Evolutionary conservation across 2,113 vertebrate genomes (phyloP).

Genomic region (Phyllostomus discolor): DNA sequence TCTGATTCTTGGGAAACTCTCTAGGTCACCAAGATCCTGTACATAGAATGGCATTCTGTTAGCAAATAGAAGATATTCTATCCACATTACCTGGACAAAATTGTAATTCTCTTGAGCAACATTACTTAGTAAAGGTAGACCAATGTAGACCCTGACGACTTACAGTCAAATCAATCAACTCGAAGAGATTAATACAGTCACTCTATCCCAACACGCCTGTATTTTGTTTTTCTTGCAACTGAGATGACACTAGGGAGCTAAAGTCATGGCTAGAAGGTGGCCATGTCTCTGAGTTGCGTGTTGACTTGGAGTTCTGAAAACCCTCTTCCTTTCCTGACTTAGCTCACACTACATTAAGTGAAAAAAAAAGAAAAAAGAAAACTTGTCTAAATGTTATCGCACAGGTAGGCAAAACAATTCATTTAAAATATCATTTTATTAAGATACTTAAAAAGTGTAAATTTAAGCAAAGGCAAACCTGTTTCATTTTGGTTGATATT

Average conservation of each 20-base stretch:
- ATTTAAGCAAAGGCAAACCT: background rate
- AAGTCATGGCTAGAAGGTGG: background rate
- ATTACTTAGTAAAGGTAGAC: background rate
- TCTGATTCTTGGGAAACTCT: background rate
- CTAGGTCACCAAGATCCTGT: background rate
- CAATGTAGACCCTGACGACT: background rate
- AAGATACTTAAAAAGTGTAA: background rate
- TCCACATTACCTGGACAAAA: background rate
- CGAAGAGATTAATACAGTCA: background rate
- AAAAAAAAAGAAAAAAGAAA: background rate
- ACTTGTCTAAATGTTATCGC: background rate
- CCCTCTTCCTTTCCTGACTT: background rate
- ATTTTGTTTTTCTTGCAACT: background rate
- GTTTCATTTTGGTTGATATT: background rate
- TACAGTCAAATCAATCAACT: background rate
- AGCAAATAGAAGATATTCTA: background rate
- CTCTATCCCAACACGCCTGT: background rate
- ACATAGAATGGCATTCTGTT: background rate
- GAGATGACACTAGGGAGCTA: background rate
- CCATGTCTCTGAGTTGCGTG: background rate
- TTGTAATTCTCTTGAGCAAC: background rate
- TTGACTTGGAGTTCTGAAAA: background rate
- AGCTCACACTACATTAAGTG: background rate
- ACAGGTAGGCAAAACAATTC: background rate
- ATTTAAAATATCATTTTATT: background rate